Evolutionary conservation across 2,888 invertebrate species (phyloP).

Genomic region (Trileptium ribeirensis): DNA sequence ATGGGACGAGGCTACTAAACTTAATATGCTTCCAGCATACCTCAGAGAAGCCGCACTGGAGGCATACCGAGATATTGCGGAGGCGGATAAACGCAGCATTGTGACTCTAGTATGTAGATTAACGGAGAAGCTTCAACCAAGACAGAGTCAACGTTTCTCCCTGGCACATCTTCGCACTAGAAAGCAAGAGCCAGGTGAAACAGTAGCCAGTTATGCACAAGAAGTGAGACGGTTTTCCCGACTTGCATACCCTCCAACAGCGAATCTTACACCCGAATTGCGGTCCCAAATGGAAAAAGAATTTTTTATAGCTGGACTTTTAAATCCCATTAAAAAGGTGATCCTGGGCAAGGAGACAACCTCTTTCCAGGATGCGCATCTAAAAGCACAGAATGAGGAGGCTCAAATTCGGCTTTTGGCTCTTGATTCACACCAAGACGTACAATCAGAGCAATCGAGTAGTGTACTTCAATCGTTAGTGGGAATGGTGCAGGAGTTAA

Average conservation of each 20-base stretch:
- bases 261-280: neutral
- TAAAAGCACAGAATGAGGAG: neutral
- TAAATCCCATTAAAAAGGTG: neutral
- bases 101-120: neutral
- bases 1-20: neutral
- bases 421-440: neutral
- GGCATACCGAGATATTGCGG: neutral
- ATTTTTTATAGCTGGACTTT: conserved; percentile 5
- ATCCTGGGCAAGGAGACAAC: neutral
- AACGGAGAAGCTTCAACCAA: neutral
- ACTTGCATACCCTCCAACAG: neutral
- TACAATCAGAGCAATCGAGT: no score
- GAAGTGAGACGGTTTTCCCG: neutral
- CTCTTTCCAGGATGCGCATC: neutral
- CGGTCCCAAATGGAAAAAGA: neutral
- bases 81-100: neutral
- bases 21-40: neutral
- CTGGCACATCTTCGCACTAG: neutral
- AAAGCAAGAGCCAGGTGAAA: no score
- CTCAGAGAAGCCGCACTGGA: no score
- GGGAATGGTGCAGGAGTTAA: no score
- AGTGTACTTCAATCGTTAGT: no score
- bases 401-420: neutral
- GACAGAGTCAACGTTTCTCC: neutral
- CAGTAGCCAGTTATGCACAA: no score